phyloP scores from a whole-genome alignment of 2,797 vertebrate genomes.

The Sphenopsis melanotis region DNA sequence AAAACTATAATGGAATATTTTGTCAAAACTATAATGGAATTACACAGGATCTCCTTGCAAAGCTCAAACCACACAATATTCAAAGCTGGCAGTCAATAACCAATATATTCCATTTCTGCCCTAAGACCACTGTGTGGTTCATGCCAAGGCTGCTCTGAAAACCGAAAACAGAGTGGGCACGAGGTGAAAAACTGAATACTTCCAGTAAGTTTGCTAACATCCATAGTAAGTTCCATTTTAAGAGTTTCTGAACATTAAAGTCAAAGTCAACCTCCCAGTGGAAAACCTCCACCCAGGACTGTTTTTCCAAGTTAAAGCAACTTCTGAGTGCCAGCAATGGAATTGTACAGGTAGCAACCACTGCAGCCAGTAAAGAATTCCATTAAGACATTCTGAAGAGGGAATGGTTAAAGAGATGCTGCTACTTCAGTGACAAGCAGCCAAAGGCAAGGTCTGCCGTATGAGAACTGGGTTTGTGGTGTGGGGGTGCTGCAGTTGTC shows the following conservation, averaged over 20 bases:
- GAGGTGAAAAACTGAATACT: background rate
- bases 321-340: background rate
- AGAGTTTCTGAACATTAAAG: background rate
- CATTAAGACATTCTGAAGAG: background rate
- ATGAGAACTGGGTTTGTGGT: background rate
- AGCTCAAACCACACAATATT: accelerated
- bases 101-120: background rate
- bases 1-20: background rate
- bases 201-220: background rate
- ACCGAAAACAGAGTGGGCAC: background rate
- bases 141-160: background rate
- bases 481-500: background rate
- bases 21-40: background rate
- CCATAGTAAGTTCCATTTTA: background rate
- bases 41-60: background rate
- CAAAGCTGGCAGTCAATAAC: background rate
- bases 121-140: accelerated
- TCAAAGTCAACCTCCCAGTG: background rate
- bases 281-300: background rate
- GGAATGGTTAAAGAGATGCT: background rate
- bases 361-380: background rate
- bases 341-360: background rate
- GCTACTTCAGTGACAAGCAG: background rate
- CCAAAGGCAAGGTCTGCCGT: background rate
- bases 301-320: background rate